Evolutionary conservation across 2,888 invertebrate genomes (phyloP).

Genomic region (Oasisia sp.): DNA sequence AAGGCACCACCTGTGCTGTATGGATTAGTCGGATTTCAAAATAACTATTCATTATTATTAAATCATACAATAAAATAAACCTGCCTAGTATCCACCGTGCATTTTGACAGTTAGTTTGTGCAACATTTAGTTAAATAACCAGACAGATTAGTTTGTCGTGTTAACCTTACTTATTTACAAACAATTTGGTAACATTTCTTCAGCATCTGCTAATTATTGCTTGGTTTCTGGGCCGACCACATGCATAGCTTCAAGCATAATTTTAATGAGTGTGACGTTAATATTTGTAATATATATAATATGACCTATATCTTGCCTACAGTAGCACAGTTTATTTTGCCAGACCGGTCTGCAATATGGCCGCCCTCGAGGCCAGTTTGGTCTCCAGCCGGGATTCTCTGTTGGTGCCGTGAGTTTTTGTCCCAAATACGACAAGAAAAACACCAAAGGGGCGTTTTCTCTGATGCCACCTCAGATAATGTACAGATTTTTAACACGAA

Average conservation of each 20-base stretch:
- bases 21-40: no score
- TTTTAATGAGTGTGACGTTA: background rate
- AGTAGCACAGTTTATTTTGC: background rate
- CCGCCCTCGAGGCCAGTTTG: background rate
- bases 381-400: background rate
- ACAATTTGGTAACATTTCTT: background rate
- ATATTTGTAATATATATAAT: background rate
- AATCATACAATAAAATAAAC: no score
- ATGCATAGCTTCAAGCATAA: background rate
- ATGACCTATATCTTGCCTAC: background rate
- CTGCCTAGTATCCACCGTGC: background rate
- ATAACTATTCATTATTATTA: no score
- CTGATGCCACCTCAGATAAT: background rate
- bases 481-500: background rate
- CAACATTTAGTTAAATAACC: no score
- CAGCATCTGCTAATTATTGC: background rate
- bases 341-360: background rate
- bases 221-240: background rate
- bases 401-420: constrained; percentile 8
- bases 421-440: background rate
- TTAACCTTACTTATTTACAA: background rate
- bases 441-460: background rate
- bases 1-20: no score
- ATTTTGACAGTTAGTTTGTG: no score
- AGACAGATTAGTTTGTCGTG: no score